Evolutionary conservation across 2,113 vertebrate genomes (phyloP).

Genomic region (Neogobius melanostomus): DNA sequence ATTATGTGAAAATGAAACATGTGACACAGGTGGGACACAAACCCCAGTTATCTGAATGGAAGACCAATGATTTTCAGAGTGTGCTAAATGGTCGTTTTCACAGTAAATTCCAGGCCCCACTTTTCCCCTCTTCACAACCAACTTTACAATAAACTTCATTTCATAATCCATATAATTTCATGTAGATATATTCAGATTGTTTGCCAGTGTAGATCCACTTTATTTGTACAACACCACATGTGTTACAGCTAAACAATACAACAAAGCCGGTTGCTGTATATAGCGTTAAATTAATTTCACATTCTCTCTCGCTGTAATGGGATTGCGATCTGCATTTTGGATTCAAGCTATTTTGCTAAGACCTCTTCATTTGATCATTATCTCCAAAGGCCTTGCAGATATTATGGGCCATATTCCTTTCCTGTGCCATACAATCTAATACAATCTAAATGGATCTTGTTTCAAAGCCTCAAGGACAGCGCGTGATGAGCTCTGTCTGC

Average conservation of each 20-base stretch:
- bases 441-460: slow-evolving; percentile 77
- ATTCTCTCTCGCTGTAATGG: slow-evolving; percentile 49
- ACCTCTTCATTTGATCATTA: slow-evolving; percentile 76
- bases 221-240: neutral
- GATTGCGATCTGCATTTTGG: slow-evolving; percentile 68
- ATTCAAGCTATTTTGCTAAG: slow-evolving; percentile 73
- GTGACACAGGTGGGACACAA: too few species aligned
- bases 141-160: too few species aligned
- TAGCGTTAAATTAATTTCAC: slow-evolving; percentile 51
- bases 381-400: slow-evolving; percentile 74
- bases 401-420: slow-evolving; percentile 73
- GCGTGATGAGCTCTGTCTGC: slow-evolving; percentile 59
- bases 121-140: too few species aligned
- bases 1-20: too few species aligned
- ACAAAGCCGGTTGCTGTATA: slow-evolving; percentile 5
- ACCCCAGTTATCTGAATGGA: too few species aligned
- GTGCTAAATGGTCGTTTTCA: too few species aligned
- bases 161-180: too few species aligned
- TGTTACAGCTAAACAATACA: neutral
- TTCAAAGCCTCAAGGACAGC: slow-evolving; percentile 74
- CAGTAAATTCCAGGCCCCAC: too few species aligned
- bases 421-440: slow-evolving; percentile 73
- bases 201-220: too few species aligned
- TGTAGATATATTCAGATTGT: too few species aligned
- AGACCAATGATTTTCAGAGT: too few species aligned